Conservation (phyloP, 2,113 vertebrate genomes). For the Misgurnus mizolepis region DNA sequence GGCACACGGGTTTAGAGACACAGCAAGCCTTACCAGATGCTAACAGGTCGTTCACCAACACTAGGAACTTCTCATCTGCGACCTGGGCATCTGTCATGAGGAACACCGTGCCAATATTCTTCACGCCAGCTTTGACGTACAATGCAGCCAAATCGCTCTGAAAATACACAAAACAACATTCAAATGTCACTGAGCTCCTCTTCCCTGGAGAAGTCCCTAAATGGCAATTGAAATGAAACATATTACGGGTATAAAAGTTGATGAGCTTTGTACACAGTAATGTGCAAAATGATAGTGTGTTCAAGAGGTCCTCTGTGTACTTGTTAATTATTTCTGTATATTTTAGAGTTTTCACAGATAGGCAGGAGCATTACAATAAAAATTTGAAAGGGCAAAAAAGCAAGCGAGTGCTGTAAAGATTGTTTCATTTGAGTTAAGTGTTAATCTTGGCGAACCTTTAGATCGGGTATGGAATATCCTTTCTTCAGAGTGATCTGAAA, state of each 20-base stretch:
- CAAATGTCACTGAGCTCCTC: conserved; percentile 3
- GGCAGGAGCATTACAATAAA: background rate
- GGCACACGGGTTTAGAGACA: conserved; percentile 35
- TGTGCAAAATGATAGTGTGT: conserved; percentile 23
- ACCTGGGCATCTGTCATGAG: conserved; percentile 91
- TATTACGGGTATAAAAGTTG: conserved; percentile 25
- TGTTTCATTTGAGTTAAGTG: background rate
- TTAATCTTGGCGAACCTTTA: conserved; percentile 78
- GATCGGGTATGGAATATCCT: conserved; percentile 85
- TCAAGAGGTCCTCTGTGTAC: conserved; percentile 16
- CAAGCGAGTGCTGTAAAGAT: background rate
- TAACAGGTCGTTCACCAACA: conserved; percentile 92
- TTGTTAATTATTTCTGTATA: conserved; percentile 30
- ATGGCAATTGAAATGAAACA: conserved; percentile 24
- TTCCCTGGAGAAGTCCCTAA: background rate
- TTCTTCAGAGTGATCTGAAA: conserved; percentile 93
- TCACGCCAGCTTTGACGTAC: conserved; percentile 88
- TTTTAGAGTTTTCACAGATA: background rate
- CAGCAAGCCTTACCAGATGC: conserved; percentile 81
- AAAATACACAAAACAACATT: conserved; percentile 20
- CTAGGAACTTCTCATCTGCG: conserved; percentile 89
- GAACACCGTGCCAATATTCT: conserved; percentile 85
- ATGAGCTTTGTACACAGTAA: conserved; percentile 6
- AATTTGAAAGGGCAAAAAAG: conserved; percentile 19
- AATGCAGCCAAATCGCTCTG: conserved; percentile 83